Base-by-base conservation (phyloP, 2,113 vertebrate species). In the Thamnaconus septentrionalis region DNA sequence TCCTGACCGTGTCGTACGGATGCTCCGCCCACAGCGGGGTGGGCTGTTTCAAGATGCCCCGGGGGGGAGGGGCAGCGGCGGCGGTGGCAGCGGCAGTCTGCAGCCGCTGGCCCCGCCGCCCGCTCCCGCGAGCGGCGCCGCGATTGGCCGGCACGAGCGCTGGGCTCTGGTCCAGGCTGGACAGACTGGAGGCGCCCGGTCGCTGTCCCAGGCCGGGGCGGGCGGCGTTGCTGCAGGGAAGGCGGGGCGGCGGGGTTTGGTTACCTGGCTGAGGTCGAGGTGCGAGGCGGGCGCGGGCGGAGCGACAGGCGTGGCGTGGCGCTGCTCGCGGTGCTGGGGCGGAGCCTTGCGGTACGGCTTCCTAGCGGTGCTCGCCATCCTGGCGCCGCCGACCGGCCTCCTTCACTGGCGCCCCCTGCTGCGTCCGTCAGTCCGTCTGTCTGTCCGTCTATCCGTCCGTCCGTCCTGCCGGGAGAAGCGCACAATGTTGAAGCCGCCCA, bases 341-440 rank as follows among this genome's bases (percentile, higher is more conserved):
- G 97, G 97, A 0, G 97, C 97, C 91, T 97, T 98, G 2, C 97
- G 94, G 80, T 98, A 98, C 44, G 97, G 97, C 90, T 98, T 98
- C 91, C 96, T 95, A 47, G 90, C 78, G 0, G 94, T 81, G 56
- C 94, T 96, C 5, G 90, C 94, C 96, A 97, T 98, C 80, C 90
- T 94, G 78, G 42, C 41, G 41, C 11, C 59, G 7, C 56, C 53
- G 73, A 44, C 44, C 56, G 56, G 46, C 53, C n/a, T 43, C 39
- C 10, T 63, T 58, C 11, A 12, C 59, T 61, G 44, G 6, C 11
- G 18, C 18, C 18, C 18, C 18, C 18, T 31, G 18, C 18, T 31
- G 18, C 18, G 18, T 31, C 18, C 18, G 18, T 31, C 18, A 1
- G 18, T 31, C 18, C 2, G 18, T 31, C 18, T 31, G 18, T 40